Base-by-base conservation (phyloP, 2,888 invertebrate species). In the Pristionchus maxplancki region DNA sequence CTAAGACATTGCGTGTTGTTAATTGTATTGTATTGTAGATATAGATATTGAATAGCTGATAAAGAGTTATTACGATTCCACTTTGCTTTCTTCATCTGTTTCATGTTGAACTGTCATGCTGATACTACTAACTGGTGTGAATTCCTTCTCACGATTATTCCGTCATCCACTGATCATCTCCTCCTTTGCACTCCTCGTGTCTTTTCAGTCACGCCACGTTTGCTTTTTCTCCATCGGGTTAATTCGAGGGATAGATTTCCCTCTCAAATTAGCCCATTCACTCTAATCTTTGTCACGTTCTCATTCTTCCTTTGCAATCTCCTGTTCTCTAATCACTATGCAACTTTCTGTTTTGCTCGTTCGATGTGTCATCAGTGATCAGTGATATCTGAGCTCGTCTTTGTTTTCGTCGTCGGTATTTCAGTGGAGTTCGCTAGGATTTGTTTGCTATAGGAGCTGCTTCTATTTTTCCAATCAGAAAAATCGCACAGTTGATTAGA, bases 111-210 rank as follows among this genome's bases (percentile, higher is more conserved):
- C 11, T 40, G 28, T 78, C 78, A 78, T 78, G 40, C 9, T 44
- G 13, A 78, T 78, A 78, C 44, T 78, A 78, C 78, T 78, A 78
- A 78, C 78, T 74, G 8, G n/a, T 20, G 44, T 71, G 71, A 71
- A n/a, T 1, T 64, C 17, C 20, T 24, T 9, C 34, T 71, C 71
- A 15, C 37, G 6, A 9, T 37, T 2, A 1, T 28, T 71, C 15
- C 31, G 0, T 37, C 37, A 34, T 71, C 71, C 20, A 24, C 37
- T 71, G 62, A 64, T 64, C 62, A 37, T 37, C 24, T 71, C 34
- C 8, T 24, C 71, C 37, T 24, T 64, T 71, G 37, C 20, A 37
- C 71, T 67, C 64, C 64, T 58, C 58, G 58, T 34, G 64, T 34
- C 20, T 31, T 0, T 9, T 15, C 34, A 15, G 31, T 64, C 31